These are phyloP conservation scores for Cygnus buccinator DNA, from an alignment of 2,113 vertebrate species.

Conservation along the genomic window DNA sequence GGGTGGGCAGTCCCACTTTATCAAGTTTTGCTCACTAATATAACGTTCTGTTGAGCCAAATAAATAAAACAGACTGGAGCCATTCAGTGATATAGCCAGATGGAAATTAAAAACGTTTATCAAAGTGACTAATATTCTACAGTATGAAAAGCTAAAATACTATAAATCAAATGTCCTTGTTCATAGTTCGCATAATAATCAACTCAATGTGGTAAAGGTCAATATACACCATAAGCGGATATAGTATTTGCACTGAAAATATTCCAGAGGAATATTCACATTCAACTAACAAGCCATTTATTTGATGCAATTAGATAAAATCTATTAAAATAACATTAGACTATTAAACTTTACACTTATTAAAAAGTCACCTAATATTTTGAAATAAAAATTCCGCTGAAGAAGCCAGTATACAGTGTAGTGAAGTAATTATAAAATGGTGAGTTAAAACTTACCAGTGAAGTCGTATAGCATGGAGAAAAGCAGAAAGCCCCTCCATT, in stretches of 20 bases:
- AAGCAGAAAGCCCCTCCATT: slow-evolving; percentile 99
- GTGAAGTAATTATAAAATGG: background rate
- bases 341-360: background rate
- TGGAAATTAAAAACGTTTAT: background rate
- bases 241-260: background rate
- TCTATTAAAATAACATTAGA: background rate
- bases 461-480: slow-evolving; percentile 94
- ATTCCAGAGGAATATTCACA: background rate
- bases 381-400: background rate
- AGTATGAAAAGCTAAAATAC: background rate
- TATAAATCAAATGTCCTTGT: background rate
- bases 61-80: background rate
- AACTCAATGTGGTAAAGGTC: background rate
- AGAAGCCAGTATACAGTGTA: background rate
- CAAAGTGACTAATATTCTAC: background rate
- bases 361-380: background rate
- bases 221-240: background rate
- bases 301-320: background rate
- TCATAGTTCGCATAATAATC: background rate
- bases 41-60: background rate
- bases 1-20: background rate
- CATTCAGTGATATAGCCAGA: background rate
- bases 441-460: slow-evolving; percentile 84
- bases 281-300: background rate
- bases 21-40: background rate